A percentile compares a stretch with the other conserved stretches of the same genome.
Evolutionary conservation across 23 tunicate species (phyloP).

Genomic region (Halocynthia roretzi): DNA sequence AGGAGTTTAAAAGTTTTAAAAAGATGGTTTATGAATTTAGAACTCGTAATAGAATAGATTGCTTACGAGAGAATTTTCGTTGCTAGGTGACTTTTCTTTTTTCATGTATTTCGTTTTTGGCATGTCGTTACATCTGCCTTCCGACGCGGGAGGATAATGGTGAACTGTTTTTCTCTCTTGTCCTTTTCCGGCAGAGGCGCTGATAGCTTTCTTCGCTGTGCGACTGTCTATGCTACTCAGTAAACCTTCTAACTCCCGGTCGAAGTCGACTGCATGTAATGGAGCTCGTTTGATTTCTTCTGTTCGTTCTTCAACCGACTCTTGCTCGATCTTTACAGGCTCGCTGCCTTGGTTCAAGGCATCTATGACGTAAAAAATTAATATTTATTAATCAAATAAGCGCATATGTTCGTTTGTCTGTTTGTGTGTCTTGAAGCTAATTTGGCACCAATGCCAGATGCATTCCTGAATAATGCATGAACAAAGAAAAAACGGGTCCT

Average conservation of each 20-base stretch:
- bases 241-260: constrained; percentile 11
- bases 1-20: too few species aligned
- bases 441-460: too few species aligned
- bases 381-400: too few species aligned
- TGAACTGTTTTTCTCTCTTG: constrained; percentile 1
- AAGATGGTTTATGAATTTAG: background rate
- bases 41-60: background rate
- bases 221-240: background rate
- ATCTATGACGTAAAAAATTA: too few species aligned
- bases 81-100: background rate
- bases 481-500: too few species aligned
- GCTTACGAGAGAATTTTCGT: constrained; percentile 2
- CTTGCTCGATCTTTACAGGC: too few species aligned
- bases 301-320: background rate
- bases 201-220: background rate
- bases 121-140: background rate
- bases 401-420: too few species aligned
- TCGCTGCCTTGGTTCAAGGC: too few species aligned
- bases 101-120: background rate
- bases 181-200: too few species aligned
- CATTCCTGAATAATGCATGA: too few species aligned
- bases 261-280: background rate
- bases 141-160: background rate
- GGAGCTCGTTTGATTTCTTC: background rate
- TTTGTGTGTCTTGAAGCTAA: too few species aligned